Conservation (phyloP, 2,888 invertebrate genomes). For the Beris chalybata region DNA sequence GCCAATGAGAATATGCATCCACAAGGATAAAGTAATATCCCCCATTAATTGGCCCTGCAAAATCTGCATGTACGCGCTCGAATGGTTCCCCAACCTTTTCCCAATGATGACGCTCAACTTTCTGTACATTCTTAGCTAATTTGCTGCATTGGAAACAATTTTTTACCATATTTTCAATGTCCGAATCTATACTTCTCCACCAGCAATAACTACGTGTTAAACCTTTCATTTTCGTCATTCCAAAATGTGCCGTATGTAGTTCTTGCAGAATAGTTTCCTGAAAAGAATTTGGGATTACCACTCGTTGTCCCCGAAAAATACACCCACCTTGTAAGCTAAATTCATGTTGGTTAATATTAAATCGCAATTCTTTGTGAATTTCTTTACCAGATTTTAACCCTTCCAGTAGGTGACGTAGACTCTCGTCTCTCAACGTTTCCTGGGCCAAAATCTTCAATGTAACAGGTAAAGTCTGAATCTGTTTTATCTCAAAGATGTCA, state of each 20-base stretch:
- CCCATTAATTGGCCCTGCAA: constrained; percentile 22
- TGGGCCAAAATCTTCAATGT: constrained; percentile 13
- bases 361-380: not conserved
- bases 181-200: constrained; percentile 38
- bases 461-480: constrained; percentile 28
- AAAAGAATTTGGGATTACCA: not conserved
- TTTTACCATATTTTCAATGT: constrained; percentile 39
- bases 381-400: not conserved
- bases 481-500: constrained; percentile 34
- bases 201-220: constrained; percentile 38
- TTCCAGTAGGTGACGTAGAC: not conserved
- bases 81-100: constrained; percentile 38
- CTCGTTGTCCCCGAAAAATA: constrained; percentile 16
- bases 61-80: constrained; percentile 41
- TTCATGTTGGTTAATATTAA: constrained; percentile 21
- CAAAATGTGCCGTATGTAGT: constrained; percentile 37
- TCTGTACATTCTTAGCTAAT: constrained; percentile 32
- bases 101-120: constrained; percentile 38
- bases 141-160: constrained; percentile 33
- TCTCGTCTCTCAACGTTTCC: constrained; percentile 13
- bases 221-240: constrained; percentile 29
- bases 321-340: constrained; percentile 39
- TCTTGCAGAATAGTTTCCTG: not conserved
- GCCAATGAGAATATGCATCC: constrained; percentile 40
- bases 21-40: constrained; percentile 33